phyloP scores from a whole-genome alignment of 2,113 vertebrate genomes.

The Peromyscus californicus region DNA sequence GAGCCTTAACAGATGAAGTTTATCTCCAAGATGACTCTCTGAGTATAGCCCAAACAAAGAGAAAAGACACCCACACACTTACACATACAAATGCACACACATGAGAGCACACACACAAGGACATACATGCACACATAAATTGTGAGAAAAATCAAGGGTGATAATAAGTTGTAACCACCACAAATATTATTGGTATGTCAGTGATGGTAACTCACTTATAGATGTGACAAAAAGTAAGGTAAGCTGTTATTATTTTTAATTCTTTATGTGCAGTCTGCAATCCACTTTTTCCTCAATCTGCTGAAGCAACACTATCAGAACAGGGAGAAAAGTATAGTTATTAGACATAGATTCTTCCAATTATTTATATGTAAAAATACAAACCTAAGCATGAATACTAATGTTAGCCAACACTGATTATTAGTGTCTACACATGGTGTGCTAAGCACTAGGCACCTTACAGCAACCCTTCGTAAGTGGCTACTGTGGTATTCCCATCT shows the following conservation, averaged over 20 bases:
- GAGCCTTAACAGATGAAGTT: neutral
- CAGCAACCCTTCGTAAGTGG: neutral
- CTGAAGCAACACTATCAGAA: conserved; percentile 1
- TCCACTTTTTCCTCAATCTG: neutral
- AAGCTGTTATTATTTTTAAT: neutral
- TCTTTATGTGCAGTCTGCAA: neutral
- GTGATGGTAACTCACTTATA: conserved; percentile 1
- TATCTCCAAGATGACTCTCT: neutral
- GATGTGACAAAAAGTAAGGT: conserved; percentile 46
- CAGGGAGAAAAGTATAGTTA: neutral
- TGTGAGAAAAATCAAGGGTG: conserved; percentile 42
- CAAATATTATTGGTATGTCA: conserved; percentile 8
- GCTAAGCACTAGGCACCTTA: neutral
- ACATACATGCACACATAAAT: neutral
- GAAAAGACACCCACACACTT: neutral
- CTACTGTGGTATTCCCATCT: neutral
- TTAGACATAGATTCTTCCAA: neutral
- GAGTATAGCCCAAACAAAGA: neutral
- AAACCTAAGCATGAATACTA: neutral
- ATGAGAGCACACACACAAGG: too few relatives aligned
- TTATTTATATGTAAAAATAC: neutral
- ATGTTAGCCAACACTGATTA: conserved; percentile 21
- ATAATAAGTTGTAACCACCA: neutral
- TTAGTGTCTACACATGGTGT: neutral
- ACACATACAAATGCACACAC: neutral